These are phyloP conservation scores for Limnephilus lunatus DNA, from an alignment of 2,888 invertebrate species.

Conservation along the genomic window DNA sequence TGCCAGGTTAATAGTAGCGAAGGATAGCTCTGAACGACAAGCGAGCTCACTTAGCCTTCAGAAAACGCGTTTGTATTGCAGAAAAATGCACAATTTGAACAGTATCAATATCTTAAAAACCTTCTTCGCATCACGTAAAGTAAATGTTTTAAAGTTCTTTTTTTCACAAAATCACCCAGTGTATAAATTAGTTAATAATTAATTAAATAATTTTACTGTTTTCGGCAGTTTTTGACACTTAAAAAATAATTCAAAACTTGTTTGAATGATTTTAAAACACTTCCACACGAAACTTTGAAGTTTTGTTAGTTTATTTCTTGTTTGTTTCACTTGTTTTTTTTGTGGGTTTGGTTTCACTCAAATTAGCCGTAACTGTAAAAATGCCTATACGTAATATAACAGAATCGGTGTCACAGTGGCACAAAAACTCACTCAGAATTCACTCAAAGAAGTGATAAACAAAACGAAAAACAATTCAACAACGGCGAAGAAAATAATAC, in stretches of 20 bases:
- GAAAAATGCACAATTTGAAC: constrained; percentile 21
- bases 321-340: not conserved
- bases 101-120: not conserved
- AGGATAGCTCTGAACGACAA: constrained; percentile 33
- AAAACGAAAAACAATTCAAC: not conserved
- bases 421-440: constrained; percentile 33
- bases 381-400: constrained; percentile 28
- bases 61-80: constrained; percentile 20
- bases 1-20: constrained; percentile 7
- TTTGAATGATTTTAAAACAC: not conserved
- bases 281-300: not conserved
- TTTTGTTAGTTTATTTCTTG: not conserved
- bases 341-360: not conserved
- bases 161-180: not conserved
- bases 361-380: constrained; percentile 44
- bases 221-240: not conserved
- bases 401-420: constrained; percentile 33
- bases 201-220: not conserved
- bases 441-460: constrained; percentile 14
- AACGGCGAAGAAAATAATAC: not conserved
- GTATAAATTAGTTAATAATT: not conserved
- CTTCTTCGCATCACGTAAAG: not conserved
- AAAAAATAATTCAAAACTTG: not conserved
- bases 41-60: constrained; percentile 21
- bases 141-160: not conserved